Base-by-base conservation (phyloP, 2,888 invertebrate genomes). In the Copidosoma aretas region DNA sequence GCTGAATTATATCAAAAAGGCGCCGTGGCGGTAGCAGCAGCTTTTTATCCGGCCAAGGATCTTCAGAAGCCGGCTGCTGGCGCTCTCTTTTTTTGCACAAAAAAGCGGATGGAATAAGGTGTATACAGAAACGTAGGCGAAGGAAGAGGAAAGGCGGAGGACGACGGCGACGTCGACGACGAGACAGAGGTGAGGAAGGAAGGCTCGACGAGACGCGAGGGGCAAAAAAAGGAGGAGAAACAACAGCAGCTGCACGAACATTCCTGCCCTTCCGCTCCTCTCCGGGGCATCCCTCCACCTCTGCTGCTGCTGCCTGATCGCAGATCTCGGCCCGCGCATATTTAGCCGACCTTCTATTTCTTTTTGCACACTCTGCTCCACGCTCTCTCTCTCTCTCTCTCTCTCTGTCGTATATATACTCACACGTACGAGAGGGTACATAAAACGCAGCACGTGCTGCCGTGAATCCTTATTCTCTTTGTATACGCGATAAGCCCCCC, bases 391-490 rank as follows among this genome's bases (percentile, higher is more conserved):
- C n/a, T n/a, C n/a, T n/a, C n/a, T n/a, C n/a, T n/a, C n/a, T n/a
- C n/a, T n/a, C n/a, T n/a, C n/a, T n/a, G n/a, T n/a, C n/a, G n/a
- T n/a, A 32, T 32, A 32, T 32, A 32, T 32, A 32, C 8, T 5
- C 8, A 32, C 32, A 32, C 32, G 41, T 46, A 24, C 8, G 24
- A 25, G n/a, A 21, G 32, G 58, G 46, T 32, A 21, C 67, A 56
- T 67, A 61, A 67, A 60, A 67, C 61, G 57, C 64, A 62, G 64
- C 64, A 58, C 53, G 51, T 60, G 68, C 54, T 64, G 53, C 43
- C 59, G 59, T 49, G 62, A 32, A 8, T 32, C 32, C 32, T 32
- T 32, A 32, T 32, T 32, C 8, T 32, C 64, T 61, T 56, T 49
- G 39, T 57, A 51, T 43, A 14, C 39, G 52, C 53, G 32, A 43